These are phyloP conservation scores for Crotalus tigris DNA, from an alignment of 2,113 vertebrate genomes.

Conservation along the genomic window DNA sequence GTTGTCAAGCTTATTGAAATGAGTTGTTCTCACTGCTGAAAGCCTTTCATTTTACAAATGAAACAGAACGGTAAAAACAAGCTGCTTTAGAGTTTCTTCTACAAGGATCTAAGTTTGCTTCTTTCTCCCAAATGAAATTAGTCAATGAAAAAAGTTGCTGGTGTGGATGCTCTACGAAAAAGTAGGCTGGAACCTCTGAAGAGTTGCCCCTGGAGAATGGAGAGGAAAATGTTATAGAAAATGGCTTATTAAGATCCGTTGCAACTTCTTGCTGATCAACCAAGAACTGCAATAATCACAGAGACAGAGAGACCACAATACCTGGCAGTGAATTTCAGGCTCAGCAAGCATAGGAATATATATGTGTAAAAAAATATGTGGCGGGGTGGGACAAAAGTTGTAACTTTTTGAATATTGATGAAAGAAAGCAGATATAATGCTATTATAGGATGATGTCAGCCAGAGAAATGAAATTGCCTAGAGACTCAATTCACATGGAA, in stretches of 20 bases:
- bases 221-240: conserved; percentile 21
- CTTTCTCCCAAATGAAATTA: conserved; percentile 46
- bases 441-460: not conserved
- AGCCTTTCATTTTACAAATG: conserved; percentile 29
- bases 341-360: not conserved
- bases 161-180: conserved; percentile 78
- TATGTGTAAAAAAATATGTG: not conserved
- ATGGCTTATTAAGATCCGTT: not conserved
- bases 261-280: not conserved
- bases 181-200: conserved; percentile 88
- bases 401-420: not conserved
- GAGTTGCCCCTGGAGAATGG: conserved; percentile 75
- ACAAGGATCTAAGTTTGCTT: not conserved
- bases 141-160: conserved; percentile 62
- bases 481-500: not conserved
- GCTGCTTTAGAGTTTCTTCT: conserved; percentile 30
- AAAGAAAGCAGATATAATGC: not conserved
- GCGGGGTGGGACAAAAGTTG: not conserved
- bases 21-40: conserved; percentile 15
- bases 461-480: not conserved
- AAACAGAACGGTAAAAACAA: conserved; percentile 38
- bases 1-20: conserved; percentile 38
- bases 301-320: not conserved
- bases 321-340: not conserved
- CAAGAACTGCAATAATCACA: not conserved